Conservation (phyloP, 2,113 vertebrate genomes). For the Alethe diademata region DNA sequence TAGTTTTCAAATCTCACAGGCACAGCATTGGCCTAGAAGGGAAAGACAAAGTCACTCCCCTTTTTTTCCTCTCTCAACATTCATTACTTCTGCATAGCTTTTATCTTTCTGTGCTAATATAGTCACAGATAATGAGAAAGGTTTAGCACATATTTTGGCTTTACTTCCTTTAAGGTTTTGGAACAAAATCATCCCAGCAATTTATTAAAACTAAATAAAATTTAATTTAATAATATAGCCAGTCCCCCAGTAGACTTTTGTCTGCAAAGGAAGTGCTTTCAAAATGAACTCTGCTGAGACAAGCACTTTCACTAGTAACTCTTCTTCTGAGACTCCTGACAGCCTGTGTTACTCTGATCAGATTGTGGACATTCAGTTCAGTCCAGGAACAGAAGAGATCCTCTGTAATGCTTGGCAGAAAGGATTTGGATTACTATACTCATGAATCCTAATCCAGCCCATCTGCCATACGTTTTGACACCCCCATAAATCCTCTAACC, state of each 20-base stretch:
- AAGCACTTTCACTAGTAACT: not conserved
- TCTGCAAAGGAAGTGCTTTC: not conserved
- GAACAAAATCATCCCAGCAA: not conserved
- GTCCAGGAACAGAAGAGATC: constrained; percentile 11
- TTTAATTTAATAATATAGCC: not conserved
- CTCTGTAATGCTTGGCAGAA: constrained; percentile 38
- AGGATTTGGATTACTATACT: constrained; percentile 40
- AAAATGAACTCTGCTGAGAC: not conserved
- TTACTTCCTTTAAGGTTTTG: not conserved
- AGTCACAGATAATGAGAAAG: not conserved
- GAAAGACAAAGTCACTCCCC: not conserved
- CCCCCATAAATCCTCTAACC: constrained; percentile 49
- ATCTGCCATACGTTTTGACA: constrained; percentile 51
- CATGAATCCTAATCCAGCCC: constrained; percentile 21
- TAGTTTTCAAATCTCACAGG: not conserved
- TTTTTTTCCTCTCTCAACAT: not conserved
- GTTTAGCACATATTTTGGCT: not conserved
- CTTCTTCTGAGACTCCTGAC: not conserved
- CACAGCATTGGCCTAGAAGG: not conserved
- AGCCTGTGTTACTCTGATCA: not conserved
- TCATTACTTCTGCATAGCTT: not conserved
- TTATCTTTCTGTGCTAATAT: not conserved
- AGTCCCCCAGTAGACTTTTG: not conserved
- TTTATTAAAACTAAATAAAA: not conserved
- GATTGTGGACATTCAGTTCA: not conserved